phyloP scores from a whole-genome alignment of 2,113 vertebrate species.

The Caretta caretta region DNA sequence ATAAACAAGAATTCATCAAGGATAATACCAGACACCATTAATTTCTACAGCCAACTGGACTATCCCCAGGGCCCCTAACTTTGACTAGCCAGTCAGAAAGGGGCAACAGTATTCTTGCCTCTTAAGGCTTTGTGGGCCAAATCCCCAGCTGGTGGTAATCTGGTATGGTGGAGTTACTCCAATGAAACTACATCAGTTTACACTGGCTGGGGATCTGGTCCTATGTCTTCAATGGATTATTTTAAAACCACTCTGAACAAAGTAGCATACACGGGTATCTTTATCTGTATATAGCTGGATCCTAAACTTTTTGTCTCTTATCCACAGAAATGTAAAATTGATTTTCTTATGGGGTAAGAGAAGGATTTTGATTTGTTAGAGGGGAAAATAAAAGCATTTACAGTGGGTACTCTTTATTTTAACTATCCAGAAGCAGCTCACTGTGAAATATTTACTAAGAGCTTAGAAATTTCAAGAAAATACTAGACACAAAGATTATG shows the following conservation, averaged over 20 bases:
- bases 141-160: not conserved
- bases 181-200: not conserved
- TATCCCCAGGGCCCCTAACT: not conserved
- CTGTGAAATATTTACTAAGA: not conserved
- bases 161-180: not conserved
- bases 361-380: not conserved
- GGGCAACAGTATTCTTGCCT: not conserved
- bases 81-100: not conserved
- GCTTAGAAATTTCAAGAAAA: not conserved
- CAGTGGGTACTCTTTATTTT: not conserved
- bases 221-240: not conserved
- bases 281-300: fast-evolving
- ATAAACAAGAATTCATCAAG: not conserved
- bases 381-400: not conserved
- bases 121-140: not conserved
- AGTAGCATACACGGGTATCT: not conserved
- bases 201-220: not conserved
- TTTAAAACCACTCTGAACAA: not conserved
- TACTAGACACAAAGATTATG: not conserved
- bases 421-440: not conserved
- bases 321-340: not conserved
- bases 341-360: not conserved
- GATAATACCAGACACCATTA: not conserved
- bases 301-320: not conserved
- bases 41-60: not conserved